A percentile compares a stretch with the other conserved stretches of the same genome.
These are phyloP conservation scores for Peromyscus aztecus DNA, from an alignment of 2,797 vertebrate species.

Conservation along the genomic window DNA sequence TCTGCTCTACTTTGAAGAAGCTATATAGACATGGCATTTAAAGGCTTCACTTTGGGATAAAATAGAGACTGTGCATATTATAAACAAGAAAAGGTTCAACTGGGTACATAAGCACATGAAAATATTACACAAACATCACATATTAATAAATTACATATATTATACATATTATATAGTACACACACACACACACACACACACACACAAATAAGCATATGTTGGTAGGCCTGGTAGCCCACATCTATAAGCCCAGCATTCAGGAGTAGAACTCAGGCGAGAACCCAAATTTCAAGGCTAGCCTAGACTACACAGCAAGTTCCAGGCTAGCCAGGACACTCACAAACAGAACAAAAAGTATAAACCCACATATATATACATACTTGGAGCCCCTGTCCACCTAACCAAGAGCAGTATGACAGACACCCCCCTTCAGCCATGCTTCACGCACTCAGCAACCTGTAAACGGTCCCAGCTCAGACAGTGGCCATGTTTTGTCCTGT, in stretches of 20 bases:
- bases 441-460: not conserved
- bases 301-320: not conserved
- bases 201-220: not conserved
- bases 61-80: not conserved
- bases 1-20: not conserved
- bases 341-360: not conserved
- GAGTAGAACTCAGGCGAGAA: not conserved
- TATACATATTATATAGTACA: not conserved
- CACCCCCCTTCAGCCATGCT: no score
- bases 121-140: not conserved
- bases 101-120: fast-evolving
- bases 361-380: no score
- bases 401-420: fast-evolving
- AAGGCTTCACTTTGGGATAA: not conserved
- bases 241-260: not conserved
- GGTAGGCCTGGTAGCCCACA: not conserved
- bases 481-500: not conserved
- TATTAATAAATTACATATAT: not conserved
- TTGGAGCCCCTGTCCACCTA: not conserved
- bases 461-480: not conserved
- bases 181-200: no score
- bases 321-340: not conserved
- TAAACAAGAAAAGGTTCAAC: not conserved
- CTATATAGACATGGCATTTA: not conserved
- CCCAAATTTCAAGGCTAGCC: not conserved